A percentile compares a stretch with the other conserved stretches of the same genome.
Conservation (phyloP, 2,888 invertebrate species). For the Macrosiphum euphorbiae region DNA sequence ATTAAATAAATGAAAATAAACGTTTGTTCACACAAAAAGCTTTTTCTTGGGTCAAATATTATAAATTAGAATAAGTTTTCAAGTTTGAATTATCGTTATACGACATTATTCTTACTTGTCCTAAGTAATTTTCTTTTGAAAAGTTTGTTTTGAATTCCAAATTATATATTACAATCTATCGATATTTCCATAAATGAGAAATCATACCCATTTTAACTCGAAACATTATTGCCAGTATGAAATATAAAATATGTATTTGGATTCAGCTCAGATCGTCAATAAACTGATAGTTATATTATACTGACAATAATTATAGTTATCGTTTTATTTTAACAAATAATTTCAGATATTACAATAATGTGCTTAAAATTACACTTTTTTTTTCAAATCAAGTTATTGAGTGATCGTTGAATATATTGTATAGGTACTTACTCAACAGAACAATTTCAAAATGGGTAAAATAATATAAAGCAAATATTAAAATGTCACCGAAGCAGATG, state of each 20-base stretch:
- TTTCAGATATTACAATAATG: background rate
- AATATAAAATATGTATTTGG: background rate
- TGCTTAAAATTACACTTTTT: background rate
- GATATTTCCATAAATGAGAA: background rate
- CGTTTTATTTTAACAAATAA: background rate
- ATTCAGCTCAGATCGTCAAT: background rate
- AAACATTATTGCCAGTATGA: background rate
- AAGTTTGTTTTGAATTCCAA: background rate
- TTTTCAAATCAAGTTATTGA: slow-evolving; percentile 5
- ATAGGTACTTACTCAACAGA: background rate
- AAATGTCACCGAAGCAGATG: slow-evolving; percentile 53
- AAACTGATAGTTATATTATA: background rate
- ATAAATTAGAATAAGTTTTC: slow-evolving; percentile 23
- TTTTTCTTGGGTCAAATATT: slow-evolving; percentile 20
- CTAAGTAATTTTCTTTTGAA: background rate
- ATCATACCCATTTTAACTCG: background rate
- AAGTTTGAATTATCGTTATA: slow-evolving; percentile 8
- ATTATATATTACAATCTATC: background rate
- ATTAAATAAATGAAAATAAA: slow-evolving; percentile 42
- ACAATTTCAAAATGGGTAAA: slow-evolving; percentile 21
- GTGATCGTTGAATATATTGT: background rate
- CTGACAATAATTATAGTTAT: background rate
- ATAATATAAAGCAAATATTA: slow-evolving; percentile 50
- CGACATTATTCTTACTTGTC: background rate
- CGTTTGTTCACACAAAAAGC: slow-evolving; percentile 43